Base-by-base conservation (phyloP, 2,888 invertebrate genomes). In the Folsomia manolachei region DNA sequence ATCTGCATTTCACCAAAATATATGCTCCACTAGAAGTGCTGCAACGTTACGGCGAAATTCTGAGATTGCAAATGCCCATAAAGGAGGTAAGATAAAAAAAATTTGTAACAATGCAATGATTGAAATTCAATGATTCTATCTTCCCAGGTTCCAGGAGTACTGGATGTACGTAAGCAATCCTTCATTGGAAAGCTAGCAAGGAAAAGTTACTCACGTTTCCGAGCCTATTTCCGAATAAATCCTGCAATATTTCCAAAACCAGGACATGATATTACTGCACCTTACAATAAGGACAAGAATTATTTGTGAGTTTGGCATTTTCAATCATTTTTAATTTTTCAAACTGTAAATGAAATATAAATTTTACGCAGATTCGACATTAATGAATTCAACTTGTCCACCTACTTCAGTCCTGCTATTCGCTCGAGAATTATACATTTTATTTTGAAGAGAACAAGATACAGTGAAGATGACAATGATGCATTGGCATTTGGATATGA, bases 21-120 rank as follows among this genome's bases (percentile, higher is more conserved):
- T 93, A 95, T 84, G 92, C 94, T 0, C 93, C 96, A 0, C 85
- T 89, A 80, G 88, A 90, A 82, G 93, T 96, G 4, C 84, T 96
- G 66, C 88, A 90, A 79, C 88, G 94, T 81, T 95, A 96, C 84
- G 90, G 94, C 75, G 96, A 97, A 85, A 92, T 95, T 82, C 87
- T 96, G 80, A 95, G 95, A 84, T 86, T 96, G 51, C 88, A 94
- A 82, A 90, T 96, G 91, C 95, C 95, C 1, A 95, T 97, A 92
- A 93, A 91, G 87, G 91, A 90, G 87, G 89, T 92, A 14, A 23
- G 9, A n/a, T 23, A 9, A 18, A 14, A 11, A 51, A 51, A 18
- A 14, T 18, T 51, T 51, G 18, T 14, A 51, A 51, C 11, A 18
- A 18, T 14, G 18, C 18, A 61, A n/a, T 19, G 14, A n/a, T n/a